Base-by-base conservation (phyloP, 1,140 invertebrate species). In the Drosophila chauvacae region DNA sequence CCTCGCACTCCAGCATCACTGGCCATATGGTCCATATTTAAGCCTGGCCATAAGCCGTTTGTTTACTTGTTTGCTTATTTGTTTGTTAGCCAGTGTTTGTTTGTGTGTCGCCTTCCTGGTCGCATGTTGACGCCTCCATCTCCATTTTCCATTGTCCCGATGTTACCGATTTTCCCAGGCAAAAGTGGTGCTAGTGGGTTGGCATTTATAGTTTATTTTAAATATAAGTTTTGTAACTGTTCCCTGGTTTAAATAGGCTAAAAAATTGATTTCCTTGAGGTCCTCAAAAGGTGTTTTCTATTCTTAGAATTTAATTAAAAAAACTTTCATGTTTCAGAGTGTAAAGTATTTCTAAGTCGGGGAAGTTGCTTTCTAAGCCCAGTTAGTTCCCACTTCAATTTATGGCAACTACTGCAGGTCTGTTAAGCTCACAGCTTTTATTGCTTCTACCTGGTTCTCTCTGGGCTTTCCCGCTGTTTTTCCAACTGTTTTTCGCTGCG, bases 41-140 rank as follows among this genome's bases (percentile, higher is more conserved):
- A 81, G 60, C 60, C 78, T 57, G 78, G 58, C 53, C 77, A 74
- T 74, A 80, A 80, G 61, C 78, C 68, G 56, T 76, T 72, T 81
- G 68, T 62, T 72, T 66, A 39, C 53, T 45, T 50, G 51, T 53
- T 33, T 44, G 42, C 41, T 62, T 44, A 18, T 70, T 55, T 60
- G 30, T 53, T 42, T 57, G 39, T 47, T 37, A 26, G 57, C 58
- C 50, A 13, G 30, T 62, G 23, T 11, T 62, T 75, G 50, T 42
- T 61, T 75, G 50, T 42, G 35, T 66, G 42, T 65, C 50, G 35
- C 53, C 37, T 45, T 33, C 7, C 61, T 18, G 47, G 20, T 30
- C 9, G 62, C 51, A 20, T 42, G 28, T 33, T n/a, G 14, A 33
- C 16, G 20, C 61, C 61, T 14, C 37, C 16, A 20, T 14, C 20